A percentile compares a stretch with the other conserved stretches of the same genome.
These are phyloP conservation scores for Oscheius onirici DNA, from an alignment of 2,888 invertebrate genomes.

Conservation along the genomic window DNA sequence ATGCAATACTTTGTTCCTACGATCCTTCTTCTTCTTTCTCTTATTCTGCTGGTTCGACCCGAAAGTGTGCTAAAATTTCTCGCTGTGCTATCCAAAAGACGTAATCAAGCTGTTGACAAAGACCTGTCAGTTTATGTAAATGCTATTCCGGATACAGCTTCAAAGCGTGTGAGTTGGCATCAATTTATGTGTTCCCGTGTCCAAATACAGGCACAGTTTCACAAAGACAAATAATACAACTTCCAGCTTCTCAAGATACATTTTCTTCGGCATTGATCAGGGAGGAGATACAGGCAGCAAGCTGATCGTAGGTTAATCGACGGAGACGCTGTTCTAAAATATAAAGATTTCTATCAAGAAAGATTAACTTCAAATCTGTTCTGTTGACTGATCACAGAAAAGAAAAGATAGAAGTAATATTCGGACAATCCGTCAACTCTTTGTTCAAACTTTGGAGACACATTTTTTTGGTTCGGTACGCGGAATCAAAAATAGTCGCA, in stretches of 20 bases:
- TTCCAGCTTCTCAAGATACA: slow-evolving; percentile 20
- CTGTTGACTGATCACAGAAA: too few species aligned
- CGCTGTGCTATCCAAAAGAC: neutral
- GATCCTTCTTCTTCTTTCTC: neutral
- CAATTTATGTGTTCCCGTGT: neutral
- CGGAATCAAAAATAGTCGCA: too few species aligned
- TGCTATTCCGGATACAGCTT: slow-evolving; percentile 9
- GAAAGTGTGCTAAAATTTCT: neutral
- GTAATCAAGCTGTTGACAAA: slow-evolving; percentile 10
- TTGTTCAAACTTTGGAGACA: neutral
- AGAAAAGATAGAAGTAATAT: too few species aligned
- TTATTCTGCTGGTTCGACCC: neutral
- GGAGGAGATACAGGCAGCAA: slow-evolving; percentile 8
- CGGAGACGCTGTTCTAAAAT: slow-evolving; percentile 22
- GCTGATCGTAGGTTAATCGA: slow-evolving; percentile 29
- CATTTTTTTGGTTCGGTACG: neutral
- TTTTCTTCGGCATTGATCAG: slow-evolving; percentile 2
- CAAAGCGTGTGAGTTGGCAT: neutral
- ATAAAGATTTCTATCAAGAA: too few species aligned
- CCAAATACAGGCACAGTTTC: neutral
- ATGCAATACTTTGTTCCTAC: neutral
- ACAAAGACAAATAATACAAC: too few species aligned
- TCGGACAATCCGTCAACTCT: too few species aligned
- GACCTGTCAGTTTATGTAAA: slow-evolving; percentile 16
- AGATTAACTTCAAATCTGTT: too few species aligned